Conservation (phyloP, 2,888 invertebrate species). For the Schizaphis graminum region DNA sequence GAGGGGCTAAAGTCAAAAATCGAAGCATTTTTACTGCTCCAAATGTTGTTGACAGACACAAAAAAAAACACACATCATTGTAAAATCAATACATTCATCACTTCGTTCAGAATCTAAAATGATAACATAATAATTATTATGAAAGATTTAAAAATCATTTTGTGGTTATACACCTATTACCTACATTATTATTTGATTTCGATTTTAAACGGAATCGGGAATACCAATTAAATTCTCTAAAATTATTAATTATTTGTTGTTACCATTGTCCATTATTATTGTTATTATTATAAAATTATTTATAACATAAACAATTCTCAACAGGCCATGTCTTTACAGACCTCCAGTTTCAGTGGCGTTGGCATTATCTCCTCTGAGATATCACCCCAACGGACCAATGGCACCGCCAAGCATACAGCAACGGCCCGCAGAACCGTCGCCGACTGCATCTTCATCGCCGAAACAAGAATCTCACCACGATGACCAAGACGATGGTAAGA, state of each 20-base stretch:
- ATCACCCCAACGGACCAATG: slow-evolving; percentile 72
- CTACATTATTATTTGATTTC: not conserved
- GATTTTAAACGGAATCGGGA: not conserved
- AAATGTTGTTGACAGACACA: too few relatives aligned
- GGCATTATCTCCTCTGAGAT: slow-evolving; percentile 80
- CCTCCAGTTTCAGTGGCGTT: slow-evolving; percentile 85
- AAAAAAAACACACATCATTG: too few relatives aligned
- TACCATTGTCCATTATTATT: not conserved
- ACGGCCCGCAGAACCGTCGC: slow-evolving; percentile 67
- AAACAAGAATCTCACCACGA: slow-evolving; percentile 72
- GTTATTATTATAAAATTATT: not conserved
- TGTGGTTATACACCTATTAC: not conserved
- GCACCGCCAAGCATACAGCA: slow-evolving; percentile 66
- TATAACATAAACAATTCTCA: slow-evolving; percentile 52
- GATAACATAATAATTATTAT: too few relatives aligned
- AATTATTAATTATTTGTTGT: not conserved
- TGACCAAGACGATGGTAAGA: slow-evolving; percentile 77
- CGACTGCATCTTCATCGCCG: slow-evolving; percentile 64
- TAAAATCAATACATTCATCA: too few relatives aligned
- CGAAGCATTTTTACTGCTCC: too few relatives aligned
- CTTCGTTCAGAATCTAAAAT: too few relatives aligned
- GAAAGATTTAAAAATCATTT: not conserved
- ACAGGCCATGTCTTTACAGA: slow-evolving; percentile 72
- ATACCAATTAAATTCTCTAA: not conserved
- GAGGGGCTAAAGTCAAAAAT: too few relatives aligned